Evolutionary conservation across 2,113 vertebrate species (phyloP), one percentile per base, ranked within the genome.

Genomic region (Anguilla rostrata): DNA sequence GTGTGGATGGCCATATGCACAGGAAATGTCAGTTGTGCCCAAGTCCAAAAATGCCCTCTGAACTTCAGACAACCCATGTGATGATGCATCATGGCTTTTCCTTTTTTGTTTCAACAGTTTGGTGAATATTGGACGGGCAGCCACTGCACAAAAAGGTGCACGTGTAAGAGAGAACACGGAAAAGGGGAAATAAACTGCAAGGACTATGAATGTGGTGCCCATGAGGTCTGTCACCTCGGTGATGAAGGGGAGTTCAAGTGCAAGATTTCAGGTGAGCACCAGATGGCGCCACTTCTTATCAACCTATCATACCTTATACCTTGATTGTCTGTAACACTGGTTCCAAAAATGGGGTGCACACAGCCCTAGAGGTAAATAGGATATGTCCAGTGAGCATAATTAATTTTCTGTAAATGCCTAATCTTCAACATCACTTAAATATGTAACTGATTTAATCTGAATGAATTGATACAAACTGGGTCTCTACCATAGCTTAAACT

Each of bases 91-190:
- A 26, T 14, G 40, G n/a, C 56, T 41, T 85, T 49, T 56, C 39
- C n/a, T 39, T 49, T 34, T 46, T 80, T 81, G 82, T 26, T n/a
- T n/a, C 39, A 9, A 75, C 91, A 97, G 97, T 94, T 96, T 81
- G 92, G 92, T 41, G 95, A 97, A 60, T 93, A 86, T n/a, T 97
- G 96, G 96, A 89, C 96, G 90, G 95, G 91, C 4, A 60, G 87
- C 56, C 91, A 94, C 88, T 96, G 96, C 88, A 88, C 71, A 83
- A 85, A 92, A 85, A 96, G 93, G 91, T 97, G 96, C 87, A 78
- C 93, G 88, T 98, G 95, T 87, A 88, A 93, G 71, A 87, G 91
- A 60, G 89, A 94, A 0, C 78, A 91, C 57, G 90, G 92, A 9
- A 84, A 91, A 0, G 94, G 93, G 53, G 83, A 87, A 85, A 92